These are phyloP conservation scores for Phaethornis superciliosus DNA, from an alignment of 2,113 vertebrate species.

Conservation along the genomic window DNA sequence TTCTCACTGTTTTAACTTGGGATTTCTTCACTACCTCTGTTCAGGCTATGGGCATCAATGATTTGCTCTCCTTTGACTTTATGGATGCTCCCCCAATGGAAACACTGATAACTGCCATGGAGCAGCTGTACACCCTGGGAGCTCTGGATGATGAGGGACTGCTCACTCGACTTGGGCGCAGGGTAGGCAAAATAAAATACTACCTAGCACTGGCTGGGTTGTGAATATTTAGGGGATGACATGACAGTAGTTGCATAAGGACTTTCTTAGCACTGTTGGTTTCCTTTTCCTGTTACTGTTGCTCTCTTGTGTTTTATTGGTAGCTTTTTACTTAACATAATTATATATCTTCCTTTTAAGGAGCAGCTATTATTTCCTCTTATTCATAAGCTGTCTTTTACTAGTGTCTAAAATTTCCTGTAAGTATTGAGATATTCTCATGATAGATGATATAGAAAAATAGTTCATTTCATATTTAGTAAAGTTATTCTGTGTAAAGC, in stretches of 20 bases:
- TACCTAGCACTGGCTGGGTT: neutral
- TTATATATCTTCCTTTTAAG: neutral
- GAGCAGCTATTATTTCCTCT: neutral
- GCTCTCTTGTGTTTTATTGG: neutral
- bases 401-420: neutral
- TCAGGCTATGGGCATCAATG: slow-evolving; percentile 98
- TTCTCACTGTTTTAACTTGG: neutral
- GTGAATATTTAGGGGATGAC: neutral
- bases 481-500: neutral
- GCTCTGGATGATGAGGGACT: slow-evolving; percentile 95
- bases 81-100: slow-evolving; percentile 99
- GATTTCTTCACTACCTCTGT: neutral
- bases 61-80: slow-evolving; percentile 97
- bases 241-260: neutral
- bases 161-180: slow-evolving; percentile 91
- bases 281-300: neutral
- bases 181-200: slow-evolving; percentile 77
- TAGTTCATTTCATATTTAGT: neutral
- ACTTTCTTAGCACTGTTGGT: neutral
- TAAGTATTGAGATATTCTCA: neutral
- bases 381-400: neutral
- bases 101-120: slow-evolving; percentile 98
- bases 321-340: neutral
- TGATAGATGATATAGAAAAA: neutral
- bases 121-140: slow-evolving; percentile 96